Percentiles rank a stretch among this genome's conserved stretches.
Evolutionary conservation across 2,797 vertebrate genomes (phyloP).

Genomic region (Aplochiton taeniatus): DNA sequence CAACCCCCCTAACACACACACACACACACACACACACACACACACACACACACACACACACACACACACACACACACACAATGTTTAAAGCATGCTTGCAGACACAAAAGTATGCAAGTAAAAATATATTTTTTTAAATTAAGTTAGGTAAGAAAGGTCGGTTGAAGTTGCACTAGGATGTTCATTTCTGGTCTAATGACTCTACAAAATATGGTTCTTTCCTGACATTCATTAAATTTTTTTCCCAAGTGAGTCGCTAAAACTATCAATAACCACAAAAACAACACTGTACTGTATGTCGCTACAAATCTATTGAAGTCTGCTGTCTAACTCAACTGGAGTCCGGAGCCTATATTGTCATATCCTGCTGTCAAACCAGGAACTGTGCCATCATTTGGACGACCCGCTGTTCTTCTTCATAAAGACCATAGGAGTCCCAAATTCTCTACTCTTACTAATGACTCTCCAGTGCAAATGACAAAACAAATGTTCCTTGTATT

Average conservation of each 20-base stretch:
- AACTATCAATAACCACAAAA: slow-evolving; percentile 69
- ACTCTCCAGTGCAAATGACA: slow-evolving; percentile 50
- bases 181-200: not conserved
- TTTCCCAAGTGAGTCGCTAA: slow-evolving; percentile 35
- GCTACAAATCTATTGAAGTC: slow-evolving; percentile 16
- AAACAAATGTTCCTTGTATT: slow-evolving; percentile 46
- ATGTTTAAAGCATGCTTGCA: not conserved
- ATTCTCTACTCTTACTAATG: slow-evolving; percentile 53
- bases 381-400: slow-evolving; percentile 45
- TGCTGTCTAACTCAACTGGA: slow-evolving; percentile 46
- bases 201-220: not conserved
- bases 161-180: too few relatives aligned
- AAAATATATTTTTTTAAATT: not conserved
- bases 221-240: slow-evolving; percentile 40
- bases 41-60: not conserved
- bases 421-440: slow-evolving; percentile 16
- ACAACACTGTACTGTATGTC: slow-evolving; percentile 30
- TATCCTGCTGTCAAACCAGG: slow-evolving; percentile 56
- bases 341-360: slow-evolving; percentile 44
- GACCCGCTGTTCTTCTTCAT: slow-evolving; percentile 34
- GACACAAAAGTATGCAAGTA: not conserved
- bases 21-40: slow-evolving; percentile 15
- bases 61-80: slow-evolving; percentile 3
- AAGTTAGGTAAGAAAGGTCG: not conserved
- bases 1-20: slow-evolving; percentile 22